phyloP scores from a whole-genome alignment of 1,140 invertebrate species.

The Leptoteleia sp. region DNA sequence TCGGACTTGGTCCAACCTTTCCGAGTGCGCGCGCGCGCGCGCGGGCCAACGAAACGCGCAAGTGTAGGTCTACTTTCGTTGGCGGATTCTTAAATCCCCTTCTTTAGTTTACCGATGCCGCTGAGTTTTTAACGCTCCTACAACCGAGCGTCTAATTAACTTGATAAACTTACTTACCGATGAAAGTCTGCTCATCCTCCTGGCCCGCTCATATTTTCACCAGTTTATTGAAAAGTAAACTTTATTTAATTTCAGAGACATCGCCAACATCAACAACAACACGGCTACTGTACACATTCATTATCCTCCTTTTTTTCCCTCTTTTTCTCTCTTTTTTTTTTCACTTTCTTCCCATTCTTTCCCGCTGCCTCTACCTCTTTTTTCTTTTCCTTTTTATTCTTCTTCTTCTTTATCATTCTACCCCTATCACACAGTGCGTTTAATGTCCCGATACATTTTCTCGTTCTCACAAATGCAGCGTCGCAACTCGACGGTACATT shows the following conservation, averaged over 20 bases:
- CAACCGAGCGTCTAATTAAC: conserved; percentile 63
- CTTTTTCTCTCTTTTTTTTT: no score
- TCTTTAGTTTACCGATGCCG: conserved; percentile 60
- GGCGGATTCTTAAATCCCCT: conserved; percentile 38
- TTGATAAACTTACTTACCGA: conserved; percentile 59
- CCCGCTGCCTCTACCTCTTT: no score
- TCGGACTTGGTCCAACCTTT: conserved; percentile 51
- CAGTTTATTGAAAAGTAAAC: conserved; percentile 36
- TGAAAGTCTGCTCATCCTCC: conserved; percentile 11
- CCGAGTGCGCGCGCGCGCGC: no score
- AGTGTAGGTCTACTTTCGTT: conserved; percentile 24
- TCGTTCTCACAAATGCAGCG: not conserved
- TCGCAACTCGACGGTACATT: conserved; percentile 5
- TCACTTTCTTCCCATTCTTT: no score
- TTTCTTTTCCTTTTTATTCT: no score
- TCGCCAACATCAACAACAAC: not conserved
- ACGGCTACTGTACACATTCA: no score
- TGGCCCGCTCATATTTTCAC: conserved; percentile 19
- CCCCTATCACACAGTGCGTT: not conserved
- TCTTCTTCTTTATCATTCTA: no score
- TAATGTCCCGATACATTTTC: not conserved
- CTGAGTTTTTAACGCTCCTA: conserved; percentile 64
- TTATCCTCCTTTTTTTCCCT: no score
- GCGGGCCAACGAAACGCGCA: conserved; percentile 26
- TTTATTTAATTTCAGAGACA: conserved; percentile 27